Evolutionary conservation across 2,113 vertebrate genomes (phyloP), one percentile per base, ranked within the genome.

Genomic region (Tragelaphus scriptus): DNA sequence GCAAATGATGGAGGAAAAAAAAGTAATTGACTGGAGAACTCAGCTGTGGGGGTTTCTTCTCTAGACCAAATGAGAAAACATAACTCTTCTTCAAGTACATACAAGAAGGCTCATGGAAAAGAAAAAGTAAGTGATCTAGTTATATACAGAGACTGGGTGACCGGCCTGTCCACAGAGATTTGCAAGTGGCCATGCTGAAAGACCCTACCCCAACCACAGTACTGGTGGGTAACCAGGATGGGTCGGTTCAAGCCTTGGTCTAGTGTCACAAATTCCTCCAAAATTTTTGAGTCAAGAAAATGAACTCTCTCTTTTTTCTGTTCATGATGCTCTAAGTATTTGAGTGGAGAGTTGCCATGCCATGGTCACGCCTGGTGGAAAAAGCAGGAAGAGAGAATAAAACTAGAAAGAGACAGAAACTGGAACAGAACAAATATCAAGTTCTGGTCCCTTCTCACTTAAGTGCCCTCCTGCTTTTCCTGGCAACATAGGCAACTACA

Each of bases 341-440:
- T 87, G 47, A 80, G 49, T 16, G 87, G 17, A 88, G n/a, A 44
- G 1, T 89, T 93, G 15, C 5, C 16, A 32, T 28, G 17, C 23
- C 26, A 19, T 4, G 8, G 16, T 63, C 7, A n/a, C 1, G 5
- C 36, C 13, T 92, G 7, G 16, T 68, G 25, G 49, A 32, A 92
- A 81, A 92, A 61, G 10, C 51, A 90, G 17, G 30, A 55, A 8
- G 16, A n/a, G 12, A 59, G 14, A 84, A 7, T 40, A 16, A 81
- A 79, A 3, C 28, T 71, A 85, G 21, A 96, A 87, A 65, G 36
- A 87, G 91, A 53, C 49, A 80, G 63, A 89, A 93, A 68, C 14
- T 4, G 25, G 92, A 49, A n/a, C 55, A 77, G 44, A 88, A 88
- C 26, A 88, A 75, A 81, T 65, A 16, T 44, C 23, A 53, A 40